Evolutionary conservation across 2,797 vertebrate species (phyloP).

Genomic region (Phylloscopus collybita): DNA sequence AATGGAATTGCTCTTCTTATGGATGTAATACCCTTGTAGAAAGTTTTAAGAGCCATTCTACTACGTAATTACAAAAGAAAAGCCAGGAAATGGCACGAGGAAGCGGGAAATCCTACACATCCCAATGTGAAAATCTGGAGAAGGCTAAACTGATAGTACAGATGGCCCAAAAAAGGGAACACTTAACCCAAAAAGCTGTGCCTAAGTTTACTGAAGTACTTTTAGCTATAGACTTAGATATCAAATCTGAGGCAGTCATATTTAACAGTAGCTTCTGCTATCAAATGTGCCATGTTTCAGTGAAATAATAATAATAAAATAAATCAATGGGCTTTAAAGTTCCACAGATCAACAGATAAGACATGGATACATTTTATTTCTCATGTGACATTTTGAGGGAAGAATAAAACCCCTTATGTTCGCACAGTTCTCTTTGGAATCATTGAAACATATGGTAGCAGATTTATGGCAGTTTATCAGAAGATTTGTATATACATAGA

Average conservation of each 20-base stretch:
- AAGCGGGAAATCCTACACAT: background rate
- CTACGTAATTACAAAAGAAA: constrained; percentile 33
- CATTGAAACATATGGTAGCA: constrained; percentile 48
- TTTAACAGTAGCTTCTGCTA: background rate
- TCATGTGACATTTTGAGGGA: constrained; percentile 34
- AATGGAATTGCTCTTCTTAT: constrained; percentile 57
- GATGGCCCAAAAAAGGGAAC: background rate
- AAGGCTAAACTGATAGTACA: background rate
- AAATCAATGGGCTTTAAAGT: background rate
- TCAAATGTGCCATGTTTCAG: background rate
- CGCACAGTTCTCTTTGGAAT: constrained; percentile 9
- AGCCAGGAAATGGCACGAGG: background rate
- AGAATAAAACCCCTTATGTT: constrained; percentile 48
- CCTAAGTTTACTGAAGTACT: background rate
- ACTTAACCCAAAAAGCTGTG: background rate
- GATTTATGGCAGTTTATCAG: constrained; percentile 59
- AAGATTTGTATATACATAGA: constrained; percentile 52
- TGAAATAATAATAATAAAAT: constrained; percentile 38
- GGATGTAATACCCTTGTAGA: constrained; percentile 24
- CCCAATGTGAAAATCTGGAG: fast-evolving
- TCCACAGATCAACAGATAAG: constrained; percentile 14
- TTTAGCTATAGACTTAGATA: background rate
- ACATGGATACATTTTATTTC: background rate
- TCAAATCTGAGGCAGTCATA: background rate
- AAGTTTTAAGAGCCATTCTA: constrained; percentile 46